Evolutionary conservation across 2,113 vertebrate species (phyloP).

Genomic region (Scatophagus argus): DNA sequence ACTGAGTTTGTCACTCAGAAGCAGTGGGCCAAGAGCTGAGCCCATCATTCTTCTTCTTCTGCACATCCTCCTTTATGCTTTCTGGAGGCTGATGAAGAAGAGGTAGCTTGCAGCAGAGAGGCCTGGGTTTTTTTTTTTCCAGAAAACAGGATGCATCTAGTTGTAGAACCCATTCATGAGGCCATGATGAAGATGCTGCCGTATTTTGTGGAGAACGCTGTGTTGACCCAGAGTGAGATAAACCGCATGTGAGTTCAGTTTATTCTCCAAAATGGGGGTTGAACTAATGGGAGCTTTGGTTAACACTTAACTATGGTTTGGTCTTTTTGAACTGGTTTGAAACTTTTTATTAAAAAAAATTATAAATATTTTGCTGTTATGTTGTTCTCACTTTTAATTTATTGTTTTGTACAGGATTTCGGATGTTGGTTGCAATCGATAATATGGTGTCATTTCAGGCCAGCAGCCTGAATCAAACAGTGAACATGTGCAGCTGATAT

Average conservation of each 20-base stretch:
- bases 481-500: slow-evolving; percentile 3
- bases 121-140: slow-evolving; percentile 1
- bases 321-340: background rate
- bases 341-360: no score
- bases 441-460: background rate
- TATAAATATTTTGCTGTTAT: background rate
- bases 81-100: slow-evolving; percentile 53
- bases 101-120: slow-evolving; percentile 34
- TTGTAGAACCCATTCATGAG: slow-evolving; percentile 73
- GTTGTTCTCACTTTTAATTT: slow-evolving; percentile 4
- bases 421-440: background rate
- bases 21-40: background rate
- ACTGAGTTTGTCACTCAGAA: slow-evolving; percentile 66
- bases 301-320: background rate
- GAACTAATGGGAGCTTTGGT: slow-evolving; percentile 3
- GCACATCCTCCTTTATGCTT: slow-evolving; percentile 13
- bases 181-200: slow-evolving; percentile 83
- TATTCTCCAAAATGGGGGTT: slow-evolving; percentile 1
- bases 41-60: background rate
- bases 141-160: slow-evolving; percentile 83
- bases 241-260: slow-evolving; percentile 83
- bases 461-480: slow-evolving; percentile 2
- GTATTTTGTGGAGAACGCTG: slow-evolving; percentile 84
- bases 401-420: background rate
- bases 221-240: slow-evolving; percentile 83